Evolutionary conservation across 35 echinoderm and acorn worm species (phyloP).

Genomic region (Lytechinus variegatus): DNA sequence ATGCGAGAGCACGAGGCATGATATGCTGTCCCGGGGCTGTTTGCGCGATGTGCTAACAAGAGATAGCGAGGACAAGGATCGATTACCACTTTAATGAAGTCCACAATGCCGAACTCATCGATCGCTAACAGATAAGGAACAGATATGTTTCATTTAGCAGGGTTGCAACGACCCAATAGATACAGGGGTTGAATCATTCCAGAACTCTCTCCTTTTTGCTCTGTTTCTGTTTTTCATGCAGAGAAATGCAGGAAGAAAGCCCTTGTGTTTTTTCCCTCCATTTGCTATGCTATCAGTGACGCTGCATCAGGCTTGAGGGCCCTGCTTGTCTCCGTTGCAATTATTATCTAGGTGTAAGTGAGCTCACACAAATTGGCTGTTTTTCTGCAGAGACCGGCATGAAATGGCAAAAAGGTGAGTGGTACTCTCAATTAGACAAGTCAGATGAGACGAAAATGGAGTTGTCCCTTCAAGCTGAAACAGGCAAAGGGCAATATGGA

Average conservation of each 20-base stretch:
- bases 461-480: background rate
- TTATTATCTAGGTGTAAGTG: slow-evolving; percentile 19
- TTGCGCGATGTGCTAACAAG: slow-evolving; percentile 9
- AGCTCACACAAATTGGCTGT: background rate
- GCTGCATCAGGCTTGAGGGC: background rate
- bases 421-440: background rate
- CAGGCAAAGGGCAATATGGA: background rate
- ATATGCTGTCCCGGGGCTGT: background rate
- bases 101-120: slow-evolving; percentile 8
- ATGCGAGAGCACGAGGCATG: background rate
- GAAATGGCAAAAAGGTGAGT: slow-evolving; percentile 11
- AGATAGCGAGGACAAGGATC: slow-evolving; percentile 16
- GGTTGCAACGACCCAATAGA: slow-evolving; percentile 16
- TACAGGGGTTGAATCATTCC: background rate
- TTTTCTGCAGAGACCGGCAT: background rate
- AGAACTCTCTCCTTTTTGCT: background rate
- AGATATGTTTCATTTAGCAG: slow-evolving; percentile 19
- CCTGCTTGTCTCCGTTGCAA: background rate
- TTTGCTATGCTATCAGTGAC: slow-evolving; percentile 1
- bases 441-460: slow-evolving; percentile 11
- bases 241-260: slow-evolving; percentile 9
- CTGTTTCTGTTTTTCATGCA: background rate
- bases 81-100: slow-evolving; percentile 19
- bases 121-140: slow-evolving; percentile 18
- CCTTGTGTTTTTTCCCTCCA: background rate